Evolutionary conservation across 2,113 vertebrate species (phyloP).

Genomic region (Pontoporia blainvillei): DNA sequence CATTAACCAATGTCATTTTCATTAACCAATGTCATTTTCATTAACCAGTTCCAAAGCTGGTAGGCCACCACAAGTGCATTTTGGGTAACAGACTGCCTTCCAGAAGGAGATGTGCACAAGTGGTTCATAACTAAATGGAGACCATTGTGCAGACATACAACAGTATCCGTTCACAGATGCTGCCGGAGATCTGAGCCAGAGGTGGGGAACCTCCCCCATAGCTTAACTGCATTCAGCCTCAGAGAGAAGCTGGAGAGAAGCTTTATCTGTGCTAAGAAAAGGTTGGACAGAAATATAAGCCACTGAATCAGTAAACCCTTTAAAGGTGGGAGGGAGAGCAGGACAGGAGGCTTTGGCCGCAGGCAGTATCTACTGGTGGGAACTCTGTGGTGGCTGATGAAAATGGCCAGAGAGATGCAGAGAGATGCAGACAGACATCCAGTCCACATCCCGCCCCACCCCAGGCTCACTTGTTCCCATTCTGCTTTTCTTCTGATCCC

Average conservation of each 20-base stretch:
- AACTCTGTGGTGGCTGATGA: neutral
- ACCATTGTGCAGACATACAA: constrained; percentile 6
- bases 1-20: neutral
- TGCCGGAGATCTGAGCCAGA: neutral
- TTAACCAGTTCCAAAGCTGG: neutral
- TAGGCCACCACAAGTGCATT: neutral
- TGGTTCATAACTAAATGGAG: neutral
- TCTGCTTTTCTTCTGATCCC: neutral
- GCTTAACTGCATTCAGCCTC: constrained; percentile 8
- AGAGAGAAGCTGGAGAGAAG: neutral
- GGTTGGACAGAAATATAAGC: neutral
- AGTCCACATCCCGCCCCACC: neutral
- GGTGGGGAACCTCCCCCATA: neutral
- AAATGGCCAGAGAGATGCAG: neutral
- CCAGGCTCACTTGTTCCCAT: neutral
- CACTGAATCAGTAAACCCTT: neutral
- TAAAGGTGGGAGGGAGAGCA: neutral
- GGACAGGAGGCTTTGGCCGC: neutral
- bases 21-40: neutral
- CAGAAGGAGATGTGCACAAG: neutral
- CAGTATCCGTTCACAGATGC: constrained; percentile 30
- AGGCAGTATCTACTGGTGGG: neutral
- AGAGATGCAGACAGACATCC: neutral
- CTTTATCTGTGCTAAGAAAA: neutral
- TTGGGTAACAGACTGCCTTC: neutral